phyloP scores from a whole-genome alignment of 92 coral and sea anemone species.

The Siderastrea radians region DNA sequence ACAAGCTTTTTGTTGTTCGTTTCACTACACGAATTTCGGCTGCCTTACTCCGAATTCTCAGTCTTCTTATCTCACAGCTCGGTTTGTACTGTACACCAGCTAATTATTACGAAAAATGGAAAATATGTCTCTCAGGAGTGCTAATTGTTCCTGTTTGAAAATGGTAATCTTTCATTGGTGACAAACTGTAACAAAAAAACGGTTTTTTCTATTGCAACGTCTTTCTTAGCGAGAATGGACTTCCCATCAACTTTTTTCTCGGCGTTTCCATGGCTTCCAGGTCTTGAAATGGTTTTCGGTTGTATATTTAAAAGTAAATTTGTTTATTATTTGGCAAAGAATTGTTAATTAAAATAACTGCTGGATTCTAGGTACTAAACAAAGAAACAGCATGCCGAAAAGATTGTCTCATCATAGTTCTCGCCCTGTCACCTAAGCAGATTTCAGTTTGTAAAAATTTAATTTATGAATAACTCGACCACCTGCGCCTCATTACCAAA shows the following conservation, averaged over 20 bases:
- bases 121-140: not conserved
- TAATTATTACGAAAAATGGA: no score
- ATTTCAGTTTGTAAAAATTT: slow-evolving; percentile 4
- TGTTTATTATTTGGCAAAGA: not conserved
- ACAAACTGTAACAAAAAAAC: not conserved
- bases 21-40: not conserved
- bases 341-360: not conserved
- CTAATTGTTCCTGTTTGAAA: not conserved
- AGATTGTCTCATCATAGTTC: not conserved
- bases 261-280: not conserved
- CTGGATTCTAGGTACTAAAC: not conserved
- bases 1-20: no score
- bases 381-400: not conserved
- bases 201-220: not conserved
- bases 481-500: not conserved
- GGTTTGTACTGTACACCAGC: not conserved
- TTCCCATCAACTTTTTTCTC: not conserved
- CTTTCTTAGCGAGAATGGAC: not conserved
- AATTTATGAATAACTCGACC: not conserved
- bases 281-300: not conserved
- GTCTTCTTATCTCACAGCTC: not conserved
- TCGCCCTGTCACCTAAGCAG: not conserved
- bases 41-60: not conserved
- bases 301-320: not conserved
- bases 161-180: not conserved